Percentiles rank a stretch among this genome's conserved stretches.
Conservation (phyloP, 1,140 invertebrate genomes). For the Hirudo medicinalis region DNA sequence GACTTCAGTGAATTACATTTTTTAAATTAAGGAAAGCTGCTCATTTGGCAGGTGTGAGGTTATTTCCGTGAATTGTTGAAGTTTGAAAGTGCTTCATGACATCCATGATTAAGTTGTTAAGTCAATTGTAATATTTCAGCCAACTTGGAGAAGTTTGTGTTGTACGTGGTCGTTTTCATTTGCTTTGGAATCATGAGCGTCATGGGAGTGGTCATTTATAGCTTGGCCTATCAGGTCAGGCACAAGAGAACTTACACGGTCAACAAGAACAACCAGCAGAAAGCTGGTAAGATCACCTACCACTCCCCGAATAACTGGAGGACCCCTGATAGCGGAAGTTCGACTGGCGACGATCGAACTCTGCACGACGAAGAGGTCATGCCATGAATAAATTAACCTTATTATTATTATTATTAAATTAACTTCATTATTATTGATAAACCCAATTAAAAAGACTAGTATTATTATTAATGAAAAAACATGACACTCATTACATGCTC, state of each 20-base stretch:
- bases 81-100: too few species aligned
- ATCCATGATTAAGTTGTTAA: too few species aligned
- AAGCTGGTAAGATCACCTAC: neutral
- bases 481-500: too few species aligned
- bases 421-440: too few species aligned
- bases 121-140: neutral
- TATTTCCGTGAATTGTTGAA: too few species aligned
- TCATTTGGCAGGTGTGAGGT: too few species aligned
- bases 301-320: constrained; percentile 4
- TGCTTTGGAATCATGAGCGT: neutral
- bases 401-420: too few species aligned
- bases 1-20: too few species aligned
- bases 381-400: neutral
- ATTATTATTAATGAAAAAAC: too few species aligned
- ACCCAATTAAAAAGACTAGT: too few species aligned
- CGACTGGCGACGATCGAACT: constrained; percentile 15
- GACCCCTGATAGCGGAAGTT: constrained; percentile 14
- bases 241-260: neutral
- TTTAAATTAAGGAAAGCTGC: too few species aligned
- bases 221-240: neutral
- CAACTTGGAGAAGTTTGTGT: constrained; percentile 11
- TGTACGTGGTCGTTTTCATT: constrained; percentile 13
- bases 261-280: neutral
- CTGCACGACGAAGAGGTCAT: constrained; percentile 12
- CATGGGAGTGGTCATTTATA: neutral